Percentiles rank a stretch among this genome's conserved stretches.
Conservation (phyloP, 2,888 invertebrate species). For the Trachelus tabidus region DNA sequence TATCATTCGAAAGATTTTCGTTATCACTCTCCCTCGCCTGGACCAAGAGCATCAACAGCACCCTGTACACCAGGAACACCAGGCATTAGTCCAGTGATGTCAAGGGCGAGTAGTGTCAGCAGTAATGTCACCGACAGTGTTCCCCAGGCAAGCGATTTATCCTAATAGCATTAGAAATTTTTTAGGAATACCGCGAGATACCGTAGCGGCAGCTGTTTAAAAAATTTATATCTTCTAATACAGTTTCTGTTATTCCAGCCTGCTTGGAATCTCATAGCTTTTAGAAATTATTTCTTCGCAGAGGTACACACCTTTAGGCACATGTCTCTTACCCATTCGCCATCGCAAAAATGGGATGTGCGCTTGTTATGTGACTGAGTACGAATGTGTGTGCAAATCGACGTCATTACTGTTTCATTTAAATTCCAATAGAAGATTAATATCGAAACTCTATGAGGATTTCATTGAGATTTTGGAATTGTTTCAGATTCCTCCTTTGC, state of each 20-base stretch:
- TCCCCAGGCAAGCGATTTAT: slow-evolving; percentile 42
- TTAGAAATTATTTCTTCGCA: slow-evolving; percentile 56
- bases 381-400: neutral
- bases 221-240: neutral
- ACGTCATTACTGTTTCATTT: neutral
- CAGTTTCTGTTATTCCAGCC: slow-evolving; percentile 46
- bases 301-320: slow-evolving; percentile 48
- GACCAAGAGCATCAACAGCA: slow-evolving; percentile 55
- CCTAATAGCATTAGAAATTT: neutral
- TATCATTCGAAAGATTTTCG: slow-evolving; percentile 59
- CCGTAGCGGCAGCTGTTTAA: neutral
- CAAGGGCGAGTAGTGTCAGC: slow-evolving; percentile 57
- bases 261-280: slow-evolving; percentile 58
- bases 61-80: slow-evolving; percentile 62
- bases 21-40: slow-evolving; percentile 56
- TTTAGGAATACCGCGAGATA: neutral
- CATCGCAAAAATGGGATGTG: neutral
- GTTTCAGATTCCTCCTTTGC: slow-evolving; percentile 62
- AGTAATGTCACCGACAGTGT: slow-evolving; percentile 58
- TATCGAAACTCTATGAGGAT: neutral
- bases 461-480: neutral
- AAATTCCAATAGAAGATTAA: neutral
- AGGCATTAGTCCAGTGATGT: slow-evolving; percentile 59
- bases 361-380: neutral
- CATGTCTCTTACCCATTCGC: neutral